Percentiles rank a stretch among this genome's conserved stretches.
Evolutionary conservation across 2,113 vertebrate species (phyloP).

Genomic region (Acinonyx jubatus): DNA sequence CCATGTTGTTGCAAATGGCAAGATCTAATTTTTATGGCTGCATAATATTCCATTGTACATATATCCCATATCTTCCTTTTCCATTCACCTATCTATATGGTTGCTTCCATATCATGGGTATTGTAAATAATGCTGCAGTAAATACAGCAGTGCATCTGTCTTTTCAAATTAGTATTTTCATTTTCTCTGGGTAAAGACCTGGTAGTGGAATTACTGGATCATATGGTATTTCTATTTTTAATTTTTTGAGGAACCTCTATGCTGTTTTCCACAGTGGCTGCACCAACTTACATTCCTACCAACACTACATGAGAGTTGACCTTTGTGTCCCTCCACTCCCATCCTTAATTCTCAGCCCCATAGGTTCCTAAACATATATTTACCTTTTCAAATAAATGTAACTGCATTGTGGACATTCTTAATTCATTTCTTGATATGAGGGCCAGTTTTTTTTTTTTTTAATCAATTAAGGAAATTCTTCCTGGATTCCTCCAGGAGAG

Average conservation of each 20-base stretch:
- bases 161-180: neutral
- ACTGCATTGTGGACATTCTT: neutral
- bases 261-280: neutral
- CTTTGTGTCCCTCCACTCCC: neutral
- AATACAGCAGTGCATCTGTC: neutral
- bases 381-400: neutral
- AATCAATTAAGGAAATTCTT: neutral
- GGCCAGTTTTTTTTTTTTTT: neutral
- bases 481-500: neutral
- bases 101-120: neutral
- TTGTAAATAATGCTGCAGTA: neutral
- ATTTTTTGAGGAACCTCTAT: neutral
- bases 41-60: neutral
- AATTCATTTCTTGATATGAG: slow-evolving; percentile 21
- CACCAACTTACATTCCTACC: neutral
- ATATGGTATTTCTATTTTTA: neutral
- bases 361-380: neutral
- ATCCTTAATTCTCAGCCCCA: neutral
- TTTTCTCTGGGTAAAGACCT: neutral
- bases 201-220: neutral
- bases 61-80: neutral
- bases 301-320: neutral
- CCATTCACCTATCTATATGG: neutral
- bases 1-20: neutral
- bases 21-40: neutral